Conservation (phyloP, 2,113 vertebrate genomes). For the Xiphophorus couchianus region DNA sequence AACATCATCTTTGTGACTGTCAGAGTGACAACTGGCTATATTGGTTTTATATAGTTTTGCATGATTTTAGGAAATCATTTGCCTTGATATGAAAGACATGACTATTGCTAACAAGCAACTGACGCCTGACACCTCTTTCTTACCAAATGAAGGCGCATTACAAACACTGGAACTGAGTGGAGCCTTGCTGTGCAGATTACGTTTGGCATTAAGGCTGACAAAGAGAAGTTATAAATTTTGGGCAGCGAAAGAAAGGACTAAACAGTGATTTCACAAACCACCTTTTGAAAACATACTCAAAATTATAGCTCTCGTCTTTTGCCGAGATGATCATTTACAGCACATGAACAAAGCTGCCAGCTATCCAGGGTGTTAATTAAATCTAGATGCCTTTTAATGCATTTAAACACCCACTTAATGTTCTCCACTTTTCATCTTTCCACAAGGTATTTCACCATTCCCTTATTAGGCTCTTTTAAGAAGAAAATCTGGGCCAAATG, state of each 20-base stretch:
- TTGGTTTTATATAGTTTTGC: constrained; percentile 8
- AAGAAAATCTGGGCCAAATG: constrained; percentile 76
- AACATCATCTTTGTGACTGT: constrained; percentile 16
- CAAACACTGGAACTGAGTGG: constrained; percentile 20
- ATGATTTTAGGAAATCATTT: constrained; percentile 18
- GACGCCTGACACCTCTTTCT: constrained; percentile 12
- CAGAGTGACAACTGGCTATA: constrained; percentile 2
- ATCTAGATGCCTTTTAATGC: constrained; percentile 77
- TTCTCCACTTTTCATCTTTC: constrained; percentile 73
- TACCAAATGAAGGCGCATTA: constrained; percentile 39
- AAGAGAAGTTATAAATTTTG: constrained; percentile 49
- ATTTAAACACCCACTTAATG: constrained; percentile 82
- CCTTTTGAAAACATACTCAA: constrained; percentile 72
- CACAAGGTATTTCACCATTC: constrained; percentile 75
- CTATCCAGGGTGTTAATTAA: constrained; percentile 79
- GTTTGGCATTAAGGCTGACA: constrained; percentile 49
- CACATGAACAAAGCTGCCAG: constrained; percentile 70
- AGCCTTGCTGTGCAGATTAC: constrained; percentile 39
- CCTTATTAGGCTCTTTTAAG: constrained; percentile 75
- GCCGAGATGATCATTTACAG: constrained; percentile 76
- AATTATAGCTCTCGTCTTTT: constrained; percentile 67
- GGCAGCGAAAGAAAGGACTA: constrained; percentile 44
- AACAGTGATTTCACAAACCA: constrained; percentile 53
- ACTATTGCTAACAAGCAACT: constrained; percentile 14
- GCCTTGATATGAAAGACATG: constrained; percentile 6